Evolutionary conservation across 2,888 invertebrate genomes (phyloP), one percentile per base, ranked within the genome.

Genomic region (Priocnemis perturbator): DNA sequence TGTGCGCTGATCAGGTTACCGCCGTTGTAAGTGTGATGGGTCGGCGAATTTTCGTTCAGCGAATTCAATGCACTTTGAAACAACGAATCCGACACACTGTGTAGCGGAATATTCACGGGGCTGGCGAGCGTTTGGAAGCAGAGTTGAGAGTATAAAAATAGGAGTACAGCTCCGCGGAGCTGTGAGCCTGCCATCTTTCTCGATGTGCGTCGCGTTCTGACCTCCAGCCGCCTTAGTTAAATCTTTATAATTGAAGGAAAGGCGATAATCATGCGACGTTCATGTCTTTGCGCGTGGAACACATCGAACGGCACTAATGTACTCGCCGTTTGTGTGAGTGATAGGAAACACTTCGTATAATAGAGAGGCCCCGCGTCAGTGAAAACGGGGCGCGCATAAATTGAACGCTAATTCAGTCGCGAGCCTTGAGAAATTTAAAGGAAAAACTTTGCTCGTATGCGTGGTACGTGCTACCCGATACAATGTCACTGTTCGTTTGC

Each of bases 1-100:
- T 86, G 86, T 19, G 85, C 86, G 59, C 71, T 82, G 67, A 86
- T 84, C 62, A 87, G 81, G 65, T 83, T 81, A 69, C 84, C 86
- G 65, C 79, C 80, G 71, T 78, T 81, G 69, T 87, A 87, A 5
- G 79, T 79, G 21, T 83, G 84, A 60, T 78, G 76, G 11, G 83
- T 85, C 15, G 84, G 83, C 11, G 85, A 84, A 77, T 85, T 63
- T 14, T 81, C 78, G 65, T 86, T 86, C 21, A 88, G 69, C 11
- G 82, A 81, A 66, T 76, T 77, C 23, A 86, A 73, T 19, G 87
- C 87, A 70, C 78, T 84, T 66, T 81, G 78, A 26, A 85, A 64
- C 2, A 87, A 74, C 14, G 76, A 57, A 44, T 74, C 67, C 1
- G 83, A 70, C n/a, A 87, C 83, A 60, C 69, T 80, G 21, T 74